These are phyloP conservation scores for Lichenostomus cassidix DNA, from an alignment of 2,113 vertebrate genomes.

Conservation along the genomic window DNA sequence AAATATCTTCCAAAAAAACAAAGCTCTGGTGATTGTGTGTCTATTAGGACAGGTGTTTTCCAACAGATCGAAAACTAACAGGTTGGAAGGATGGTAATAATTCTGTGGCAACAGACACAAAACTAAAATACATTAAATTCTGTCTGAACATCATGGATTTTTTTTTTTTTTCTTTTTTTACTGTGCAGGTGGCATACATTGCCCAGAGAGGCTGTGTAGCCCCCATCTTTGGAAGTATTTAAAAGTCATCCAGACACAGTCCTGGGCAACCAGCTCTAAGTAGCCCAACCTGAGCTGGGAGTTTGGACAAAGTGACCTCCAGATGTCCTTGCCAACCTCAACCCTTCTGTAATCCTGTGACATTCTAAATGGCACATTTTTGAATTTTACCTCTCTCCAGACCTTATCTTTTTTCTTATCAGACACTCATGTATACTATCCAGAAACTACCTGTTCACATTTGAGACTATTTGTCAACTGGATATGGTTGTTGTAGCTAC, in stretches of 20 bases:
- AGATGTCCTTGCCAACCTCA: not conserved
- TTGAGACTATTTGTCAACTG: not conserved
- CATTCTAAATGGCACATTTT: not conserved
- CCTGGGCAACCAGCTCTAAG: not conserved
- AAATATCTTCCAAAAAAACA: not conserved
- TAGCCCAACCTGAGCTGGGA: not conserved
- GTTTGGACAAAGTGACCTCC: not conserved
- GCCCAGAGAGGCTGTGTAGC: not conserved
- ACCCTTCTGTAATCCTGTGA: not conserved
- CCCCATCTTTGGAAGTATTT: not conserved
- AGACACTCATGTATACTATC: not conserved
- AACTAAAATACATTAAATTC: not conserved
- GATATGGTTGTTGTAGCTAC: not conserved
- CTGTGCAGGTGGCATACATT: not conserved
- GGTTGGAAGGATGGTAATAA: not conserved
- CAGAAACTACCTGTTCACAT: not conserved
- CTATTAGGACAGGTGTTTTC: not conserved
- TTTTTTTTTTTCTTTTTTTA: not conserved
- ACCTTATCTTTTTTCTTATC: not conserved
- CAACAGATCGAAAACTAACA: not conserved
- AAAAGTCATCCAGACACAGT: not conserved
- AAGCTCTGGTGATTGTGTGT: not conserved
- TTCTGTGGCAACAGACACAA: not conserved
- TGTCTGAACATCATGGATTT: not conserved
- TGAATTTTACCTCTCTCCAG: not conserved